Conservation (phyloP, 2,888 invertebrate species). For the Sabatieria punctata region DNA sequence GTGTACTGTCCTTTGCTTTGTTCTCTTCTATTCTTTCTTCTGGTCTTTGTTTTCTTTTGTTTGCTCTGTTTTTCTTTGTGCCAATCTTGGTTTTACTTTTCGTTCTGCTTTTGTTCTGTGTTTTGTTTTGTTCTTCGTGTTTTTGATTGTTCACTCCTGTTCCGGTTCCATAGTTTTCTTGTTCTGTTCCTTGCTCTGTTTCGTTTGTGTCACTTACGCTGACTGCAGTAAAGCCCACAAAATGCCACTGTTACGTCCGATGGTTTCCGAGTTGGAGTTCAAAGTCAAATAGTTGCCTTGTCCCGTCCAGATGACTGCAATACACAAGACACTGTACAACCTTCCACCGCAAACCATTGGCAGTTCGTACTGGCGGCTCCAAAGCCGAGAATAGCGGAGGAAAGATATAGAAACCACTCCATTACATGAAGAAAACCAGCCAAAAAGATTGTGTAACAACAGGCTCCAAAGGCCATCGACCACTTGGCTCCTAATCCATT, state of each 20-base stretch:
- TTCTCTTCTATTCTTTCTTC: too few species aligned
- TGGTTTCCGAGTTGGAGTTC: slow-evolving; percentile 68
- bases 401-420: slow-evolving; percentile 62
- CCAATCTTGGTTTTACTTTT: too few species aligned
- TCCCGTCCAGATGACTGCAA: slow-evolving; percentile 67
- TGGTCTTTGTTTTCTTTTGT: too few species aligned
- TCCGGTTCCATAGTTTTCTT: too few species aligned
- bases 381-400: slow-evolving; percentile 66
- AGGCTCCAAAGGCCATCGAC: slow-evolving; percentile 64
- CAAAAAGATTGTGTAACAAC: slow-evolving; percentile 72
- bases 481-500: slow-evolving; percentile 64
- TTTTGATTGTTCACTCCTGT: too few species aligned
- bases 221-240: slow-evolving; percentile 92
- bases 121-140: too few species aligned
- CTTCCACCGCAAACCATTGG: not conserved
- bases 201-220: slow-evolving; percentile 17
- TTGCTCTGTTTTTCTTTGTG: too few species aligned
- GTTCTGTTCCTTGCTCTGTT: too few species aligned
- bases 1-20: too few species aligned
- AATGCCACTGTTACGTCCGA: slow-evolving; percentile 79
- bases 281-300: slow-evolving; percentile 79
- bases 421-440: slow-evolving; percentile 65
- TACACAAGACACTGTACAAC: slow-evolving; percentile 8
- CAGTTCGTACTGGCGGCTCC: slow-evolving; percentile 53
- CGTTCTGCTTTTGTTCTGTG: too few species aligned